A percentile compares a stretch with the other conserved stretches of the same genome.
phyloP scores from a whole-genome alignment of 2,888 invertebrate genomes.

The Patella pellucida region DNA sequence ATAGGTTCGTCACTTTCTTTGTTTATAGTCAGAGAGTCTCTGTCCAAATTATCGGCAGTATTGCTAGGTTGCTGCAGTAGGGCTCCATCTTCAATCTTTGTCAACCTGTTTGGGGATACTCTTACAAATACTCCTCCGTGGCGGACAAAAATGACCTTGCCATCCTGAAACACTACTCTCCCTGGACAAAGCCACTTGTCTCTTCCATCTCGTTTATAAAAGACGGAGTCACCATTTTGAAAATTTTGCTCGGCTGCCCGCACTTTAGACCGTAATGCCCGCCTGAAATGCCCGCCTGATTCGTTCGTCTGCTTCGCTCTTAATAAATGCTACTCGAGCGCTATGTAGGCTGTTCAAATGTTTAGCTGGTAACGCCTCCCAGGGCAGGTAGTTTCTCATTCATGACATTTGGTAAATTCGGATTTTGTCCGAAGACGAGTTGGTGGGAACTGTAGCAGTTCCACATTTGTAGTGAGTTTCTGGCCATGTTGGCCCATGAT shows the following conservation, averaged over 20 bases:
- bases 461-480: constrained; percentile 19
- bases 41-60: constrained; percentile 1
- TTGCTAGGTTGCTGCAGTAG: not conserved
- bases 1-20: not conserved
- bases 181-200: constrained; percentile 8
- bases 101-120: constrained; percentile 17
- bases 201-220: constrained; percentile 15
- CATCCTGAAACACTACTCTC: constrained; percentile 17
- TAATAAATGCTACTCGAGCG: constrained; percentile 13
- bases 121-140: constrained; percentile 13
- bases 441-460: constrained; percentile 16
- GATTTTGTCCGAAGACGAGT: constrained; percentile 15
- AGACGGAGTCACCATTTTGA: constrained; percentile 12
- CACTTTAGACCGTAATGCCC: constrained; percentile 14
- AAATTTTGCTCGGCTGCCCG: constrained; percentile 11
- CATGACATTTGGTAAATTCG: constrained; percentile 15
- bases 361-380: constrained; percentile 1
- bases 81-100: constrained; percentile 5
- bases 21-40: not conserved
- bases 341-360: constrained; percentile 13
- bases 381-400: constrained; percentile 11
- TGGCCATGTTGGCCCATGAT: constrained; percentile 24
- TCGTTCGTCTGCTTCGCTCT: constrained; percentile 17
- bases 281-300: no score
- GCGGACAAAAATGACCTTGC: constrained; percentile 16